These are phyloP conservation scores for Phalanger gymnotis DNA, from an alignment of 2,797 vertebrate species.

Conservation along the genomic window DNA sequence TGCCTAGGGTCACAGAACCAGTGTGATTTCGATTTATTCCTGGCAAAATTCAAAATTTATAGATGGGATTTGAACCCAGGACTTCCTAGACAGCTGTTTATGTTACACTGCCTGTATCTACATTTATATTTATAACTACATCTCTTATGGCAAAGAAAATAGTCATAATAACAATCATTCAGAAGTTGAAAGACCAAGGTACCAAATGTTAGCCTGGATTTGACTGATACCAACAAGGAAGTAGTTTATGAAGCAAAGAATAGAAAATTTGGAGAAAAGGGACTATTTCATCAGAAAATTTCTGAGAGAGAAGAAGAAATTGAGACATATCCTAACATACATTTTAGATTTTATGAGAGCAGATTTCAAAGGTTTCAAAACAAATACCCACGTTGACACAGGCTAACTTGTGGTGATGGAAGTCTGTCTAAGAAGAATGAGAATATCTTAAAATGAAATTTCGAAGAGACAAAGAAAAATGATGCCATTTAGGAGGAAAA, in stretches of 20 bases:
- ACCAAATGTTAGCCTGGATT: not conserved
- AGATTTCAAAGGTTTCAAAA: not conserved
- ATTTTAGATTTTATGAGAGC: not conserved
- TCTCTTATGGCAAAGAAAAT: not conserved
- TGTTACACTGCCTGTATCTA: not conserved
- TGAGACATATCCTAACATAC: not conserved
- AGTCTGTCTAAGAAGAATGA: not conserved
- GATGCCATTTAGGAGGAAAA: not conserved
- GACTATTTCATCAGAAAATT: not conserved
- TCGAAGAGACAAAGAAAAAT: not conserved
- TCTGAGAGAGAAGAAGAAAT: not conserved
- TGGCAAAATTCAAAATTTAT: not conserved
- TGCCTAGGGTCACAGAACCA: not conserved
- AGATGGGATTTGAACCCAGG: not conserved
- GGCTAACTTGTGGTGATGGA: not conserved
- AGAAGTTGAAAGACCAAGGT: not conserved
- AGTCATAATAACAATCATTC: not conserved
- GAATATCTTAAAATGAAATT: not conserved
- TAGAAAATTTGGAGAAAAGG: not conserved
- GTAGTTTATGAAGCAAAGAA: not conserved
- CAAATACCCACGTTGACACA: not conserved
- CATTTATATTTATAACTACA: not conserved
- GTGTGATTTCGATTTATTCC: not conserved
- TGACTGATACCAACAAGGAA: not conserved
- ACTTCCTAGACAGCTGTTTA: not conserved